phyloP scores from a whole-genome alignment of 35 echinoderm and acorn worm genomes.

The Hemicentrotus pulcherrimus region DNA sequence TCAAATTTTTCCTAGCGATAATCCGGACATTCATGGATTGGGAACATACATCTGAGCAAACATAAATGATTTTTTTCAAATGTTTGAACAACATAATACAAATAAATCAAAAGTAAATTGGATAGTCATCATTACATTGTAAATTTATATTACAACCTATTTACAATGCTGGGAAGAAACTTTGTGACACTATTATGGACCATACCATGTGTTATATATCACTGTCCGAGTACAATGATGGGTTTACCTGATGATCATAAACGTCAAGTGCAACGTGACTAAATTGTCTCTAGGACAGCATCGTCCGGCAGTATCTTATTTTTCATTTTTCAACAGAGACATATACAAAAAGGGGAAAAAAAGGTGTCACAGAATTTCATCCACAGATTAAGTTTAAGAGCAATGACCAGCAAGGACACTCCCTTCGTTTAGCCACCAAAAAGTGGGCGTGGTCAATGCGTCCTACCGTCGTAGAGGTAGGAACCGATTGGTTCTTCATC shows the following conservation, averaged over 20 bases:
- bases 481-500: background rate
- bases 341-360: background rate
- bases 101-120: conserved; percentile 30
- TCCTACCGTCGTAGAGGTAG: background rate
- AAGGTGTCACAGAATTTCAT: conserved; percentile 12
- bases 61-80: background rate
- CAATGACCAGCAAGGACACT: background rate
- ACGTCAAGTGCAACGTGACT: background rate
- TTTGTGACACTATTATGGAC: conserved; percentile 23
- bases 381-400: background rate
- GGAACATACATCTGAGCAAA: background rate
- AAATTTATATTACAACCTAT: conserved; percentile 45
- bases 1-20: background rate
- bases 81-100: conserved; percentile 16
- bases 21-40: background rate
- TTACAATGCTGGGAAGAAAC: conserved; percentile 36
- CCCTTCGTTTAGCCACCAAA: background rate
- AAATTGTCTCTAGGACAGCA: background rate
- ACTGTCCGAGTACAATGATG: background rate
- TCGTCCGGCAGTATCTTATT: background rate
- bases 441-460: background rate
- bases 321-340: background rate
- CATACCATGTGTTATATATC: background rate
- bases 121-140: conserved; percentile 33
- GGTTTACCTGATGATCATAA: background rate